These are phyloP conservation scores for Brachylomia viminalis DNA, from an alignment of 2,888 invertebrate species.

Conservation along the genomic window DNA sequence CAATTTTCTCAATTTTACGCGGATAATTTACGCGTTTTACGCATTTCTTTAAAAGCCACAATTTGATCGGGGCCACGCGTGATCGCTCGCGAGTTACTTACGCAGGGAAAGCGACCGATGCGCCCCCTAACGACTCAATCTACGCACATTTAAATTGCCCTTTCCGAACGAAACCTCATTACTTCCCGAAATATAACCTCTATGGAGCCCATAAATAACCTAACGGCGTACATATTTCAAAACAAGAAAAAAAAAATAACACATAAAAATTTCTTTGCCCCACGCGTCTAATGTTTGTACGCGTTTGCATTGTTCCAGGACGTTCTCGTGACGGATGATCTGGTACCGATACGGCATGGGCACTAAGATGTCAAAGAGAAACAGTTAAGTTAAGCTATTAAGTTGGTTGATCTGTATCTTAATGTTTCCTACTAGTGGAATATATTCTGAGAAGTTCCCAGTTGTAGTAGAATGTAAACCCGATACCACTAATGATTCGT, in stretches of 20 bases:
- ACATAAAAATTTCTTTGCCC: slow-evolving; percentile 89
- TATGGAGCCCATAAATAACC: slow-evolving; percentile 89
- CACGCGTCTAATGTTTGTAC: slow-evolving; percentile 85
- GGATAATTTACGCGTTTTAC: slow-evolving; percentile 60
- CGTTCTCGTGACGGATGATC: slow-evolving; percentile 29
- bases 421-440: background rate
- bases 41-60: slow-evolving; percentile 68
- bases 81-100: slow-evolving; percentile 70
- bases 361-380: background rate
- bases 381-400: background rate
- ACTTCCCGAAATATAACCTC: slow-evolving; percentile 90
- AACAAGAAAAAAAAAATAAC: slow-evolving; percentile 89
- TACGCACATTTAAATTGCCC: slow-evolving; percentile 90
- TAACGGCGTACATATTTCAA: slow-evolving; percentile 90
- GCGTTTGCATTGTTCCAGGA: slow-evolving; percentile 77
- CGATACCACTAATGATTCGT: background rate
- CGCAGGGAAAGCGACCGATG: slow-evolving; percentile 78
- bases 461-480: background rate
- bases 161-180: slow-evolving; percentile 90
- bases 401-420: background rate
- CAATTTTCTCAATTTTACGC: slow-evolving; percentile 49
- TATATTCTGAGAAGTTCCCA: background rate
- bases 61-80: slow-evolving; percentile 69
- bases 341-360: no score
- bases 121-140: slow-evolving; percentile 88